phyloP scores from a whole-genome alignment of 1,140 invertebrate species.

The Drosophila obscura region DNA sequence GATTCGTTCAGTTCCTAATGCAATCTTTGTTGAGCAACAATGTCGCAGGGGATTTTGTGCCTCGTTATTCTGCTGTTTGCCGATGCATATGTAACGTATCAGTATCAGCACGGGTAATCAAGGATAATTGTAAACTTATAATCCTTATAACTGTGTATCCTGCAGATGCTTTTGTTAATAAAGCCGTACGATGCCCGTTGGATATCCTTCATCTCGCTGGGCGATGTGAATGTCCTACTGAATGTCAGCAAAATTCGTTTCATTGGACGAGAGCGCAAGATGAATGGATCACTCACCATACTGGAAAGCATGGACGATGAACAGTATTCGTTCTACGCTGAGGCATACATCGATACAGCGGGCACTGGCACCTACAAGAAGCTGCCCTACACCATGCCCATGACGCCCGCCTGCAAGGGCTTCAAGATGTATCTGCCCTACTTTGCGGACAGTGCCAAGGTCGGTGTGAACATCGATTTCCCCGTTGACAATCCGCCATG shows the following conservation, averaged over 20 bases:
- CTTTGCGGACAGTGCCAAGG: neutral
- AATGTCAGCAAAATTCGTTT: constrained; percentile 22
- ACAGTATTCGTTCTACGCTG: neutral
- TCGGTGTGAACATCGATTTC: constrained; percentile 28
- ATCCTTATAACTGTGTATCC: neutral
- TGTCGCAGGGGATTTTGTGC: neutral
- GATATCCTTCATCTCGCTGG: neutral
- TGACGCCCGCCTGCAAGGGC: constrained; percentile 13
- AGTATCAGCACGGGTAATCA: neutral
- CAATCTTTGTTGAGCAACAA: neutral
- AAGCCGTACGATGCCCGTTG: neutral
- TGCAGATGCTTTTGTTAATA: neutral
- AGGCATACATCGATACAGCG: constrained; percentile 23
- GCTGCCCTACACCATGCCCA: constrained; percentile 12
- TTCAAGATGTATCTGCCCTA: constrained; percentile 16
- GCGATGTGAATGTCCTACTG: neutral
- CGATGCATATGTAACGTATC: constrained; percentile 3
- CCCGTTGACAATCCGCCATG: constrained; percentile 20
- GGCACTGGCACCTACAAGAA: constrained; percentile 31
- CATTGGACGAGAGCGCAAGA: constrained; percentile 16
- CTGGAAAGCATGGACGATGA: constrained; percentile 18
- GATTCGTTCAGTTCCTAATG: neutral
- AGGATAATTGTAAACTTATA: no score
- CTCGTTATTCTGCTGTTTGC: neutral
- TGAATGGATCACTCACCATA: constrained; percentile 33